Evolutionary conservation across 2,797 vertebrate genomes (phyloP), one percentile per base, ranked within the genome.

Genomic region (Bovichtus diacanthus): DNA sequence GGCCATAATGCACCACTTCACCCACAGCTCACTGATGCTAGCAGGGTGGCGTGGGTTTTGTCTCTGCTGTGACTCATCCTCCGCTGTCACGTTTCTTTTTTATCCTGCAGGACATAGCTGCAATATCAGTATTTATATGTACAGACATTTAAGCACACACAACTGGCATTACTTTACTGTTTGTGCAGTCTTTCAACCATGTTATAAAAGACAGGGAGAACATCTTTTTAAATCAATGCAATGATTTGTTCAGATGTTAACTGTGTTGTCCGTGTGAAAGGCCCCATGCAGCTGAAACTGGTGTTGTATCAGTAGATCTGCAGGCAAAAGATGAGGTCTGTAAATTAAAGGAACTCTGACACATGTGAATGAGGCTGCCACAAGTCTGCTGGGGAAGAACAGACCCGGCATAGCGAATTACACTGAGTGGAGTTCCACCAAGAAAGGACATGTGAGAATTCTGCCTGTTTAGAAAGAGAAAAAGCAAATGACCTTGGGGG

Each of bases 401-500:
- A 82, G 83, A 82, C 43, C n/a, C 76, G 71, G 83, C 89, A 65
- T 80, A 83, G 53, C 81, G 11, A 92, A 92, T 90, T 76, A 77
- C 70, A 83, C 50, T 34, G 72, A 89, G 87, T 79, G 67, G 82
- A 90, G 79, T 81, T 93, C 71, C 74, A 89, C 76, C 80, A 80
- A 87, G 72, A 74, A 74, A 87, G 82, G 87, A 91, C 83, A 86
- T 91, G 87, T 88, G 88, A 90, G 85, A 91, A 81, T 90, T 88
- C 72, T 70, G 84, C 87, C 87, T 90, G 90, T 88, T 89, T 91
- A 90, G 84, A 90, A 91, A 94, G 74, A 87, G 85, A 88, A 82
- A 91, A 88, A 91, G 84, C 72, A 82, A 88, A 89, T 88, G 90
- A 93, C 93, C 92, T 94, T 93, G 89, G 89, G 91, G 91, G 92